These are phyloP conservation scores for Drosophila helvetica DNA, from an alignment of 2,888 invertebrate genomes.

Conservation along the genomic window DNA sequence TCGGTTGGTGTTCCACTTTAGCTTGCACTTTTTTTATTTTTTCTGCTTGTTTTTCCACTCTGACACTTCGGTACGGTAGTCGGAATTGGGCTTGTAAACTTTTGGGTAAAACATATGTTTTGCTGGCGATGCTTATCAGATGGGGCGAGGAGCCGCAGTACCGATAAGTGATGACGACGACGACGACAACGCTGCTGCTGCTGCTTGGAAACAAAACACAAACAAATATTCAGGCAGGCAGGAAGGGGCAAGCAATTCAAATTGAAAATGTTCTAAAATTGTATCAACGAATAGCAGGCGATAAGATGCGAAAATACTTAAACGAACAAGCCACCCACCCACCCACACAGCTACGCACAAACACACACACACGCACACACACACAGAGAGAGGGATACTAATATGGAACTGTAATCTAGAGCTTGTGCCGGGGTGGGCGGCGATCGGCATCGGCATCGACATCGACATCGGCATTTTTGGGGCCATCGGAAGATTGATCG, in stretches of 20 bases:
- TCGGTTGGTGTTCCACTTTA: slow-evolving; percentile 3
- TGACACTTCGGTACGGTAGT: slow-evolving; percentile 40
- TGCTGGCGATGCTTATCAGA: slow-evolving; percentile 64
- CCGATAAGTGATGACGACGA: slow-evolving; percentile 56
- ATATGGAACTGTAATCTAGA: neutral
- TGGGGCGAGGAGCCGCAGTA: neutral
- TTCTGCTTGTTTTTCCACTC: slow-evolving; percentile 9
- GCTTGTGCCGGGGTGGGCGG: neutral
- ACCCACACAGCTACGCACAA: neutral
- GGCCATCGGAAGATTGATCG: slow-evolving; percentile 28
- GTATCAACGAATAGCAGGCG: slow-evolving; percentile 54
- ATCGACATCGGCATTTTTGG: neutral
- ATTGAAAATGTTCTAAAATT: slow-evolving; percentile 64
- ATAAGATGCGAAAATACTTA: slow-evolving; percentile 53
- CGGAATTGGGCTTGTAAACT: slow-evolving; percentile 36
- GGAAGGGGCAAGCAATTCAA: slow-evolving; percentile 1
- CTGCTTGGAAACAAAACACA: slow-evolving; percentile 4
- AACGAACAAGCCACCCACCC: neutral
- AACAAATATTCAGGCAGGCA: slow-evolving; percentile 1
- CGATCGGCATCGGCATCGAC: no score
- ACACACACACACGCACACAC: neutral
- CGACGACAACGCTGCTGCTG: slow-evolving; percentile 1
- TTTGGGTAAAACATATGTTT: slow-evolving; percentile 65
- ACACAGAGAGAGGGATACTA: no score
- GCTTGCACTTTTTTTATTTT: slow-evolving; percentile 9